Percentiles rank a stretch among this genome's conserved stretches.
These are phyloP conservation scores for Acipenser oxyrinchus DNA, from an alignment of 2,797 vertebrate species.

Conservation along the genomic window DNA sequence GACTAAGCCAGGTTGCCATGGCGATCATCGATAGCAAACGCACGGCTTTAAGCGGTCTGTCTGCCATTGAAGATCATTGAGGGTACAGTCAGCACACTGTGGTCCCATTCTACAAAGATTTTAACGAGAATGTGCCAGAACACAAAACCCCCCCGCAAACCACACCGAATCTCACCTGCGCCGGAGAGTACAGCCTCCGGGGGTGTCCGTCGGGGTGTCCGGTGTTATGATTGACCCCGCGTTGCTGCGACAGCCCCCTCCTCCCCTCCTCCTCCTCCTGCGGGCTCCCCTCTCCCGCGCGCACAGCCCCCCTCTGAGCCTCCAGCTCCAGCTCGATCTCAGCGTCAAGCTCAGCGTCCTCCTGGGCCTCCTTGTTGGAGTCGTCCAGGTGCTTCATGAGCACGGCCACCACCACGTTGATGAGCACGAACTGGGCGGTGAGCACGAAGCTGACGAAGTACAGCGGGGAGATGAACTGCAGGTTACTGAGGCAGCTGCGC, in stretches of 20 bases:
- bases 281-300: conserved; percentile 55
- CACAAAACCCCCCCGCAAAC: too few relatives aligned
- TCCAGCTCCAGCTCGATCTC: conserved; percentile 88
- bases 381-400: conserved; percentile 98
- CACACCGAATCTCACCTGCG: conserved; percentile 65
- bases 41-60: conserved; percentile 1
- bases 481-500: conserved; percentile 89
- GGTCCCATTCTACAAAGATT: too few relatives aligned
- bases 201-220: conserved; percentile 47
- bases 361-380: conserved; percentile 96
- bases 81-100: conserved; percentile 3
- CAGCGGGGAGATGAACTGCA: conserved; percentile 95
- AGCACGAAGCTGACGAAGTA: conserved; percentile 99
- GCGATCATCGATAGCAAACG: conserved; percentile 19
- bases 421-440: conserved; percentile 97
- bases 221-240: background rate
- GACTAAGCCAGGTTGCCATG: conserved; percentile 31
- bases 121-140: too few relatives aligned
- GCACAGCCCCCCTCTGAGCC: conserved; percentile 74
- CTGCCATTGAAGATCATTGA: background rate
- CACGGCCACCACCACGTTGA: conserved; percentile 98
- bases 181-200: conserved; percentile 75
- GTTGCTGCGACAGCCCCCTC: conserved; percentile 8
- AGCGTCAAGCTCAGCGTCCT: conserved; percentile 96
- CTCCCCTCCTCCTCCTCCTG: conserved; percentile 48